These are phyloP conservation scores for Orbicella faveolata DNA, from an alignment of 64 coral and sea anemone species.

Conservation along the genomic window DNA sequence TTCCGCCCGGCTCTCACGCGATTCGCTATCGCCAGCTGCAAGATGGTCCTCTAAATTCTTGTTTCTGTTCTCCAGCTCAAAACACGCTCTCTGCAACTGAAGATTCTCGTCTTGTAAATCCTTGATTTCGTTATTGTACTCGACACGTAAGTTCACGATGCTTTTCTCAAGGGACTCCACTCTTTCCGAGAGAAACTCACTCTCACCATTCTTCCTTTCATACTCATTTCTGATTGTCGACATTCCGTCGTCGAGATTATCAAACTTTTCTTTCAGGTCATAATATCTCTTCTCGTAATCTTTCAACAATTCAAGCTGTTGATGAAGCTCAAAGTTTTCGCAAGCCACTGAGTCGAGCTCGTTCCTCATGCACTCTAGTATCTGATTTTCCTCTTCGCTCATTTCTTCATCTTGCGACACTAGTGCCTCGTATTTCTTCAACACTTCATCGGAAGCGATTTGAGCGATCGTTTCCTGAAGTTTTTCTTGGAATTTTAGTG, in stretches of 20 bases:
- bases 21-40: background rate
- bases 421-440: constrained; percentile 78
- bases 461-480: constrained; percentile 85
- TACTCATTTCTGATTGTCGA: constrained; percentile 82
- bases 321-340: constrained; percentile 70
- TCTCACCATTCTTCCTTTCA: constrained; percentile 86
- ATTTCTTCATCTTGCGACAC: constrained; percentile 49
- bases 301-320: constrained; percentile 55
- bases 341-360: constrained; percentile 69
- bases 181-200: constrained; percentile 76
- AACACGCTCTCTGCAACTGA: constrained; percentile 70
- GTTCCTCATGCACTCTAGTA: constrained; percentile 58
- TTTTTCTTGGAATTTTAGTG: constrained; percentile 74
- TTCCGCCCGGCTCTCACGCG: background rate
- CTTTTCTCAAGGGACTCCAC: constrained; percentile 71
- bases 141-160: constrained; percentile 74
- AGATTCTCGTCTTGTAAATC: constrained; percentile 85
- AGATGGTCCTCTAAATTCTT: constrained; percentile 54
- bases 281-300: constrained; percentile 69
- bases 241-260: constrained; percentile 68
- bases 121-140: constrained; percentile 75
- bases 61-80: constrained; percentile 82
- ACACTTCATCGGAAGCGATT: constrained; percentile 76
- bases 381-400: constrained; percentile 62
- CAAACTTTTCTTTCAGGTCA: constrained; percentile 60